These are phyloP conservation scores for Ceratosolen fusciceps DNA, from an alignment of 1,140 invertebrate genomes.

Conservation along the genomic window DNA sequence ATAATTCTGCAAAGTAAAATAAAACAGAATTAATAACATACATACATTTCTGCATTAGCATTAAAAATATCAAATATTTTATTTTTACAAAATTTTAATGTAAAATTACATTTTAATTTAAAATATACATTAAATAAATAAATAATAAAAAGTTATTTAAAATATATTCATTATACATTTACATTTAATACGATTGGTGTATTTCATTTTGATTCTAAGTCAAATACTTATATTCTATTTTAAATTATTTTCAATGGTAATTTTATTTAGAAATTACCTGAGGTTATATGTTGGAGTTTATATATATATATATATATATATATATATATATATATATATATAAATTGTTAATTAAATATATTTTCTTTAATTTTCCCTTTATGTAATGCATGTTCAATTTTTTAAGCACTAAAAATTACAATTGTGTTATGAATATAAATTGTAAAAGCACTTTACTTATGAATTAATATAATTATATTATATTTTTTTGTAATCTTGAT, in stretches of 20 bases:
- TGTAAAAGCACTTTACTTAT: neutral
- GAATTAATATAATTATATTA: neutral
- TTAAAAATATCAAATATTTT: conserved; percentile 16
- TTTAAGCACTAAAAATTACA: neutral
- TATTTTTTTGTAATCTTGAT: too few species aligned
- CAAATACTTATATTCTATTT: conserved; percentile 41
- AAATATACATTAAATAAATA: conserved; percentile 30
- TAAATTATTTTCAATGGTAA: too few species aligned
- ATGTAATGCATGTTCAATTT: neutral
- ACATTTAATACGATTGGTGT: conserved; percentile 41
- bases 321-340: too few species aligned
- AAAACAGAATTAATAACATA: neutral
- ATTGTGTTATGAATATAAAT: neutral
- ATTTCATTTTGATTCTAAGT: conserved; percentile 4
- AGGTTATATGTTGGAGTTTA: too few species aligned
- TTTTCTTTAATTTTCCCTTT: neutral
- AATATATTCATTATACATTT: conserved; percentile 37
- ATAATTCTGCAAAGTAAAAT: neutral
- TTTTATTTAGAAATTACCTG: too few species aligned
- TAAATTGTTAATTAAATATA: too few species aligned
- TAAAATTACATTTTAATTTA: conserved; percentile 36
- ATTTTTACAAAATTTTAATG: conserved; percentile 23
- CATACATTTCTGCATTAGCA: neutral
- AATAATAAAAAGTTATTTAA: conserved; percentile 17
- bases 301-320: too few species aligned